Percentiles rank a stretch among this genome's conserved stretches.
Conservation (phyloP, 2,797 vertebrate genomes). For the Enteromius radiatus region DNA sequence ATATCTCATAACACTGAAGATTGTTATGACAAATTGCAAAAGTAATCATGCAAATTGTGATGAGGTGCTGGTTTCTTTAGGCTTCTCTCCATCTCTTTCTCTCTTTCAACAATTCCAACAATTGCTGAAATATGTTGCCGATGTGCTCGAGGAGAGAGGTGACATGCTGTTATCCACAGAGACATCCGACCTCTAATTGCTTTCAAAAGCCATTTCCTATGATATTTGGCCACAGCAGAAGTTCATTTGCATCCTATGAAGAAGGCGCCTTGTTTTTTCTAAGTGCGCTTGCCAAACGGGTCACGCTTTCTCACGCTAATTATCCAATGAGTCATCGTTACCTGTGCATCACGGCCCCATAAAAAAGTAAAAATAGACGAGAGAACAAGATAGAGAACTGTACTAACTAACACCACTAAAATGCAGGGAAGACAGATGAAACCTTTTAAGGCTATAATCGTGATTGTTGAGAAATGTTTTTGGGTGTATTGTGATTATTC, state of each 20-base stretch:
- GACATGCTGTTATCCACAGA: constrained; percentile 41
- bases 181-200: constrained; percentile 30
- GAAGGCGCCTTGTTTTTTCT: constrained; percentile 58
- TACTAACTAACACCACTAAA: constrained; percentile 28
- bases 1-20: not conserved
- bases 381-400: constrained; percentile 12
- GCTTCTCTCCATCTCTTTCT: not conserved
- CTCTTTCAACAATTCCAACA: not conserved
- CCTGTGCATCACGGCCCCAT: constrained; percentile 6
- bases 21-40: not conserved
- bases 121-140: not conserved
- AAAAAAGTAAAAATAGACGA: constrained; percentile 33
- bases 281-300: constrained; percentile 20
- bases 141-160: constrained; percentile 14
- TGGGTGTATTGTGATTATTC: not conserved
- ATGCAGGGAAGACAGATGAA: not conserved
- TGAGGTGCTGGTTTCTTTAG: not conserved
- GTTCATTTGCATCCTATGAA: constrained; percentile 61
- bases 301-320: constrained; percentile 61
- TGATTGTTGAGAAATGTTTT: not conserved
- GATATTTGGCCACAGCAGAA: constrained; percentile 37
- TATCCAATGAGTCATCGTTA: constrained; percentile 64
- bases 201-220: constrained; percentile 46
- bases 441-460: constrained; percentile 17
- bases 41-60: constrained; percentile 23